Base-by-base conservation (phyloP, 35 echinoderm and acorn worm species). In the Apostichopus japonicus region DNA sequence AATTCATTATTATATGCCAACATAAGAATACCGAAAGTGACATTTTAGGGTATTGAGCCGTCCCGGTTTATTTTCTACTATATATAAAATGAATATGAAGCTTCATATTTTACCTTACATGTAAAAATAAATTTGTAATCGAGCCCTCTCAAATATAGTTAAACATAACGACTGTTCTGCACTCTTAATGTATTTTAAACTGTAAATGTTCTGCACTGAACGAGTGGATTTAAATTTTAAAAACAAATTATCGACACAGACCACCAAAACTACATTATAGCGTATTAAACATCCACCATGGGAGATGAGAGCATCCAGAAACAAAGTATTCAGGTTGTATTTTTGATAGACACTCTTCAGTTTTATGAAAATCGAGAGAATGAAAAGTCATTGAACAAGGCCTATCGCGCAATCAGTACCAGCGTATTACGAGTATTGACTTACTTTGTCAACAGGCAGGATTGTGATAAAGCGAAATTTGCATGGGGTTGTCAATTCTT, bases 401-500 rank as follows among this genome's bases (percentile, higher is more conserved):
- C 86, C 0, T 89, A 72, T 89, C 86, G 86, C 51, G 86, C 86
- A 89, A 89, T 73, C 51, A 89, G 21, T 89, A 89, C 27, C 24
- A 89, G 86, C 62, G 22, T 89, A 72, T 73, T 89, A 89, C 86
- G 86, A 8, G 4, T 89, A 24, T 89, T 89, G 67, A 89, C 86
- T 51, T 89, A 89, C 33, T 54, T 89, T 10, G 86, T 63, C 8
- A 71, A 89, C 63, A 89, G 86, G 53, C 56, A 72, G 14, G 86
- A 89, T 33, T 65, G 56, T 89, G 86, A 89, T 19, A 89, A 63
- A 65, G 19, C 56, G 17, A 89, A 89, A 54, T 89, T 89, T 72
- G 86, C 86, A 0, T 89, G 86, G 86, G 86, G 86, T n/a, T 89
- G 27, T 72, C 86, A 89, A 56, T 89, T 89, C 72, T 89, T 89